phyloP scores from a whole-genome alignment of 37 sponge, comb jelly and placozoan genomes.

The Amphimedon queenslandica region DNA sequence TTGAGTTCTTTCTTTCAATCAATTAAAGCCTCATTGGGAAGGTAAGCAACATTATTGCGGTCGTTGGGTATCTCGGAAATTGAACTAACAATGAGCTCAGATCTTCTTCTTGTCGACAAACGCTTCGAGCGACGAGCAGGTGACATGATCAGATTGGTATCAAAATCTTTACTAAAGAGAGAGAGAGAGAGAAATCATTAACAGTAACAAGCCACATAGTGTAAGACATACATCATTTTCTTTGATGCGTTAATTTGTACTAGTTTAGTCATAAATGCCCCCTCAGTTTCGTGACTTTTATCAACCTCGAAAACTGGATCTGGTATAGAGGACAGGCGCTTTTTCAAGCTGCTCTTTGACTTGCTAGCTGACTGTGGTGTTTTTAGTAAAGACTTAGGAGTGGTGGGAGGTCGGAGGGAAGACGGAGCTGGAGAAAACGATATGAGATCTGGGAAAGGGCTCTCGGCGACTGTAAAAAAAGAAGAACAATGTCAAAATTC shows the following conservation, averaged over 20 bases:
- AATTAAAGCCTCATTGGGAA: not conserved
- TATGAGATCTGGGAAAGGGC: no score
- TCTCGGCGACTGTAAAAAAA: no score
- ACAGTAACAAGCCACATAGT: not conserved
- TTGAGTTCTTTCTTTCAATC: no score
- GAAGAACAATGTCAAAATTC: no score
- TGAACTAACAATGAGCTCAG: constrained; percentile 1
- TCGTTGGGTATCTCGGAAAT: constrained; percentile 17
- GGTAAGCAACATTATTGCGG: constrained; percentile 11
- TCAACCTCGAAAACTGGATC: not conserved
- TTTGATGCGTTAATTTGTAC: constrained; percentile 22
- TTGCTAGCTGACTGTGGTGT: no score
- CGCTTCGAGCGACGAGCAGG: constrained; percentile 22
- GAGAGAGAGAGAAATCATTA: not conserved
- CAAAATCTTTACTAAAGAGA: constrained; percentile 6
- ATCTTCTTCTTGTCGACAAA: constrained; percentile 2
- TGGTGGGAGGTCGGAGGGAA: no score
- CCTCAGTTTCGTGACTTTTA: not conserved
- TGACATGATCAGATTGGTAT: constrained; percentile 34
- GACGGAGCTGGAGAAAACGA: no score
- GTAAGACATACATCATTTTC: constrained; percentile 13
- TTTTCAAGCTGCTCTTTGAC: no score
- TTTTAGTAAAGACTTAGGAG: no score
- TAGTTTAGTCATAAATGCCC: constrained; percentile 6
- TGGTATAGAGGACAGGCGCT: not conserved